phyloP scores from a whole-genome alignment of 2,888 invertebrate genomes.

The Cephus runcator region DNA sequence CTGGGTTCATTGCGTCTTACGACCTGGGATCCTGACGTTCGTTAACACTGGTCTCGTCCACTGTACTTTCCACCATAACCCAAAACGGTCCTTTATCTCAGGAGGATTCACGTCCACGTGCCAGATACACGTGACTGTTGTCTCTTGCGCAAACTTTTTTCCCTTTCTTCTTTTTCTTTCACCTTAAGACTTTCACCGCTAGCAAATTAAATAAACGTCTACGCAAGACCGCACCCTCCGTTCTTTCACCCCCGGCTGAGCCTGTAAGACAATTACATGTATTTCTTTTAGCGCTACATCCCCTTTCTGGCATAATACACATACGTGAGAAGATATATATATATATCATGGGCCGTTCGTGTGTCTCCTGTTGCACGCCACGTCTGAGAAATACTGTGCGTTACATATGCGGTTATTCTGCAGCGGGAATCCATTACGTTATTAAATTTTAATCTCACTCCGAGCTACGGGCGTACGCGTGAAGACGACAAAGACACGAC shows the following conservation, averaged over 20 bases:
- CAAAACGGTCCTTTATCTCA: not conserved
- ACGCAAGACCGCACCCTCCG: not conserved
- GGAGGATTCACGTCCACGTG: not conserved
- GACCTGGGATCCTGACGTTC: not conserved
- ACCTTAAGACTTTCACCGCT: not conserved
- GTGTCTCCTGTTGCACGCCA: not conserved
- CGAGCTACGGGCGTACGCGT: not conserved
- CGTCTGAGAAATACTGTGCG: not conserved
- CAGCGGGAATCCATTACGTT: conserved; percentile 29
- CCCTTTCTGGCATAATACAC: not conserved
- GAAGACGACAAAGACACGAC: not conserved
- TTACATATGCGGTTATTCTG: conserved; percentile 3
- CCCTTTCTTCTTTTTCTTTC: not conserved
- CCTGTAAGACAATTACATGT: not conserved
- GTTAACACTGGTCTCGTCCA: not conserved
- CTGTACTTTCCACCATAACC: not conserved
- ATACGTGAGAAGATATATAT: not conserved
- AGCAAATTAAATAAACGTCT: conserved; percentile 12
- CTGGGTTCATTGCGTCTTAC: not conserved
- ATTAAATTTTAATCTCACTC: conserved; percentile 41
- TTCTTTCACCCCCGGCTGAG: not conserved
- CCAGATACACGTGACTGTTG: conserved; percentile 11
- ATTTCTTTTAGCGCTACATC: not conserved
- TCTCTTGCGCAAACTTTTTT: conserved; percentile 5
- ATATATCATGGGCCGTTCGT: no score